Conservation (phyloP, 2,888 invertebrate species). For the Ferdinandea cuprea region DNA sequence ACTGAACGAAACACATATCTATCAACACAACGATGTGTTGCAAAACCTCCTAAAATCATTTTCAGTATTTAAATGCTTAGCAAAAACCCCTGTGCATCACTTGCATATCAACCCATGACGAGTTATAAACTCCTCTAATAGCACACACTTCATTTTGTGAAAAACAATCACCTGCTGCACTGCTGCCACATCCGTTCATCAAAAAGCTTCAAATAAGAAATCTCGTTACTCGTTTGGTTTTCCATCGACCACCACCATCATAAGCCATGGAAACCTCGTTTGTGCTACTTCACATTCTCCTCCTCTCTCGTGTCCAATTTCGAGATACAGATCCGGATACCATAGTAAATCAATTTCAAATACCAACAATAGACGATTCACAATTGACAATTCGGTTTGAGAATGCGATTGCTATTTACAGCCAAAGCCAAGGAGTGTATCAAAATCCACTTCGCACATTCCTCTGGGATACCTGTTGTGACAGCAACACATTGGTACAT, state of each 20-base stretch:
- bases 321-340: conserved; percentile 38
- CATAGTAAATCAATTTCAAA: conserved; percentile 71
- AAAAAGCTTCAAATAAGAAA: neutral
- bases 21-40: too few relatives aligned
- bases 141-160: too few relatives aligned
- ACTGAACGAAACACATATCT: too few relatives aligned
- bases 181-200: neutral
- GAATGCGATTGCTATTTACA: conserved; percentile 72
- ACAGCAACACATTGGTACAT: conserved; percentile 27
- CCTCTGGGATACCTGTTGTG: conserved; percentile 62
- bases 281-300: neutral
- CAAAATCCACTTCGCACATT: conserved; percentile 56
- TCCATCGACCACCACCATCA: neutral
- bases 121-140: too few relatives aligned
- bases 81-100: too few relatives aligned
- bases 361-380: conserved; percentile 66
- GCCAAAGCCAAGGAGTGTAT: conserved; percentile 66
- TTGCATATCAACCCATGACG: too few relatives aligned
- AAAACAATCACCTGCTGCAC: too few relatives aligned
- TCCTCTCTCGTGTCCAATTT: conserved; percentile 43
- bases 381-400: conserved; percentile 72
- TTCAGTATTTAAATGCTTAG: too few relatives aligned
- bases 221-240: neutral
- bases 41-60: too few relatives aligned
- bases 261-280: neutral